Evolutionary conservation across 92 coral and sea anemone species (phyloP).

Genomic region (Parazoanthus darwini): DNA sequence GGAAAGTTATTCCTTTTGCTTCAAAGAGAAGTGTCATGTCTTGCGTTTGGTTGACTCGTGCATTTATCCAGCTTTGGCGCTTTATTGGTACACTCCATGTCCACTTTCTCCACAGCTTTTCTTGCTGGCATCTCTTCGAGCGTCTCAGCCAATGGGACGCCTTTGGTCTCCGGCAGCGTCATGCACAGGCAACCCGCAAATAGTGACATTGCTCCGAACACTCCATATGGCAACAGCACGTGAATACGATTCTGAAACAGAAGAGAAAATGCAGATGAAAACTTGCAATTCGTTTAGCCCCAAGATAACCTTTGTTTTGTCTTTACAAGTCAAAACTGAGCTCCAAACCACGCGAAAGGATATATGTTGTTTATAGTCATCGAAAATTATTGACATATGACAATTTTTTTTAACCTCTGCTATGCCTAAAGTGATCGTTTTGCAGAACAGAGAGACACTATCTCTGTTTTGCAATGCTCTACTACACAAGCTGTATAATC

Average conservation of each 20-base stretch:
- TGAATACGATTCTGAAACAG: conserved; percentile 2
- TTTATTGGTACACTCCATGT: neutral
- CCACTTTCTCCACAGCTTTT: neutral
- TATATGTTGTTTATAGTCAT: too few relatives aligned
- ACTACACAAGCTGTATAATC: too few relatives aligned
- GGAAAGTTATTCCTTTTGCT: neutral
- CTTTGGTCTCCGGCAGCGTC: conserved; percentile 18
- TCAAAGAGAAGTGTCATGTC: neutral
- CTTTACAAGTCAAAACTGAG: too few relatives aligned
- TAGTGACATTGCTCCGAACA: conserved; percentile 3
- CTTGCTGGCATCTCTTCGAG: neutral
- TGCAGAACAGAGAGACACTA: too few relatives aligned
- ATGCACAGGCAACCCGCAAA: conserved; percentile 13
- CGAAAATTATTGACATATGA: too few relatives aligned
- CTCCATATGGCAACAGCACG: conserved; percentile 4
- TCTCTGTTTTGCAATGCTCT: too few relatives aligned
- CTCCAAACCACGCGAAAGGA: too few relatives aligned
- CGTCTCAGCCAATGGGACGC: conserved; percentile 5
- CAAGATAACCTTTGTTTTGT: too few relatives aligned
- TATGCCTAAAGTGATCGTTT: too few relatives aligned
- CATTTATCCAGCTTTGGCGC: neutral
- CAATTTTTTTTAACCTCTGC: too few relatives aligned
- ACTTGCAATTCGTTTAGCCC: too few relatives aligned
- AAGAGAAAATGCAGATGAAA: neutral
- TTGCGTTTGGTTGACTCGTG: neutral